A percentile compares a stretch with the other conserved stretches of the same genome.
These are phyloP conservation scores for Anableps anableps DNA, from an alignment of 2,797 vertebrate genomes.

Conservation along the genomic window DNA sequence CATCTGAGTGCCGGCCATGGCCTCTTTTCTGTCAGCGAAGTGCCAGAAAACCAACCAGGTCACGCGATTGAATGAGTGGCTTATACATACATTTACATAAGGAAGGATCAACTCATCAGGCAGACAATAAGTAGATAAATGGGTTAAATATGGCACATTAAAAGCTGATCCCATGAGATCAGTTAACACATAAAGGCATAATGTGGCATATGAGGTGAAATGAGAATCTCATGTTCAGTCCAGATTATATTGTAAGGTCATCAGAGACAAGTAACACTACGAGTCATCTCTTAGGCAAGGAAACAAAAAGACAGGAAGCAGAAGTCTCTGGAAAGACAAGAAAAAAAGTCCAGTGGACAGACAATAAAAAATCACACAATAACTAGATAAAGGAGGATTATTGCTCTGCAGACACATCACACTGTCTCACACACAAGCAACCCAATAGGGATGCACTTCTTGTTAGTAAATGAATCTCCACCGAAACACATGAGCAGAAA, in stretches of 20 bases:
- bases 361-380: conserved; percentile 8
- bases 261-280: conserved; percentile 38
- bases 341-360: background rate
- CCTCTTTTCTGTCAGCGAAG: conserved; percentile 64
- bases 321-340: background rate
- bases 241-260: conserved; percentile 67
- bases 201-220: conserved; percentile 24
- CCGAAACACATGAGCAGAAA: conserved; percentile 36
- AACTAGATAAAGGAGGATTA: conserved; percentile 18
- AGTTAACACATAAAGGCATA: conserved; percentile 23
- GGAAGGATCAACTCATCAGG: conserved; percentile 13
- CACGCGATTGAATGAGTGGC: conserved; percentile 57
- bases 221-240: conserved; percentile 66
- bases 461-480: conserved; percentile 42
- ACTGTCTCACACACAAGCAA: conserved; percentile 24
- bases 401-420: conserved; percentile 32
- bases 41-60: conserved; percentile 66
- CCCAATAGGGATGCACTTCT: conserved; percentile 31
- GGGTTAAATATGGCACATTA: background rate
- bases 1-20: conserved; percentile 71
- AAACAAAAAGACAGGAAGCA: conserved; percentile 2
- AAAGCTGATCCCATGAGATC: conserved; percentile 21
- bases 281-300: conserved; percentile 15
- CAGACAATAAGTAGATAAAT: conserved; percentile 10
- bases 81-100: conserved; percentile 26